phyloP scores from a whole-genome alignment of 2,797 vertebrate genomes.

The Eremophila alpestris region DNA sequence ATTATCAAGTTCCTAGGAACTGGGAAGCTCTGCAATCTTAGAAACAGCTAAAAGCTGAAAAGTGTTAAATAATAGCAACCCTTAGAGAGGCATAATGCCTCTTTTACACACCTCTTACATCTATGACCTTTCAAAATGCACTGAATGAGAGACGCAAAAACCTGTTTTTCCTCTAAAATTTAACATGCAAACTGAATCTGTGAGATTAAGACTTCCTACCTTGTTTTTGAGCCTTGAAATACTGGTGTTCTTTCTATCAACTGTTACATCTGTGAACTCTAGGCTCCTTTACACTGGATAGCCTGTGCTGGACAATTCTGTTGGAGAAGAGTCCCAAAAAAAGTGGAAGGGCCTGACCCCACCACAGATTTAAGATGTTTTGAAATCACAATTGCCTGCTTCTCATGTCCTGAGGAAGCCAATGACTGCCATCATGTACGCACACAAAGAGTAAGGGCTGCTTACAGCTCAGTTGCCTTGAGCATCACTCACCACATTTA shows the following conservation, averaged over 20 bases:
- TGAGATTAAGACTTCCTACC: not conserved
- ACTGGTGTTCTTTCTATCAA: not conserved
- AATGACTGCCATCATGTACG: accelerated
- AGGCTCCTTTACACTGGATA: not conserved
- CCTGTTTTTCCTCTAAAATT: not conserved
- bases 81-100: not conserved
- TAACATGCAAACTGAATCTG: not conserved
- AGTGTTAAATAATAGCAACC: not conserved
- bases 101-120: not conserved
- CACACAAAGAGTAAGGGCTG: not conserved
- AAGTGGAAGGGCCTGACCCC: not conserved
- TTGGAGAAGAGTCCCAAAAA: not conserved
- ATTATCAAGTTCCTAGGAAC: not conserved
- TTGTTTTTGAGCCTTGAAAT: not conserved
- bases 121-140: not conserved
- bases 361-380: not conserved
- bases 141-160: not conserved
- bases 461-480: not conserved
- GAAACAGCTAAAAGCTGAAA: not conserved
- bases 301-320: not conserved
- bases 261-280: not conserved
- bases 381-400: not conserved
- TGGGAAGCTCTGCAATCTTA: not conserved
- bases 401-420: accelerated
- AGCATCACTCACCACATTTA: not conserved